Evolutionary conservation across 2,797 vertebrate genomes (phyloP).

Genomic region (Poecile montanus): DNA sequence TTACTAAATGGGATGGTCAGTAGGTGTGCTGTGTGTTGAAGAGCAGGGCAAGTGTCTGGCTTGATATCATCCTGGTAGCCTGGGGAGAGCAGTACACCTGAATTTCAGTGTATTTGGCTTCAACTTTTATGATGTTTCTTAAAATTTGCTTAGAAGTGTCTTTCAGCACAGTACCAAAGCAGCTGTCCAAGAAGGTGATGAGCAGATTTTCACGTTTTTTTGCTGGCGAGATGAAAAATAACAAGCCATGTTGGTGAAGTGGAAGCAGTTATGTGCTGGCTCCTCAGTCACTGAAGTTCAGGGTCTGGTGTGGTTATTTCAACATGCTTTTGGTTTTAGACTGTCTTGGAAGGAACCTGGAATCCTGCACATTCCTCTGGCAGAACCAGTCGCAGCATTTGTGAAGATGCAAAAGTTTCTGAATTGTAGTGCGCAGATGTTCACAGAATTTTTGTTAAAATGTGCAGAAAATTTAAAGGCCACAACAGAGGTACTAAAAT

Average conservation of each 20-base stretch:
- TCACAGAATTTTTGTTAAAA: background rate
- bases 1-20: background rate
- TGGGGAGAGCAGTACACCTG: background rate
- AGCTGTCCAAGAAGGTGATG: background rate
- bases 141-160: background rate
- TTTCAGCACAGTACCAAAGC: background rate
- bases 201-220: background rate
- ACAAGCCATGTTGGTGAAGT: fast-evolving
- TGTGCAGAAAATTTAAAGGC: background rate
- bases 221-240: background rate
- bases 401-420: background rate
- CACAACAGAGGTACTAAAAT: background rate
- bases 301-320: background rate
- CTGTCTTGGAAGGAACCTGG: background rate
- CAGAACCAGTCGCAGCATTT: background rate
- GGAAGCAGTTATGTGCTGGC: background rate
- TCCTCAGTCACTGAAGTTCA: background rate
- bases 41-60: background rate
- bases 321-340: background rate
- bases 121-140: background rate
- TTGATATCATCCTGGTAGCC: background rate
- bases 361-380: background rate
- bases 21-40: background rate
- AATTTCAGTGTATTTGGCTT: background rate
- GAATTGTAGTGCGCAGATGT: background rate